Conservation (phyloP, 2,888 invertebrate species). For the Pyrgus malvae region DNA sequence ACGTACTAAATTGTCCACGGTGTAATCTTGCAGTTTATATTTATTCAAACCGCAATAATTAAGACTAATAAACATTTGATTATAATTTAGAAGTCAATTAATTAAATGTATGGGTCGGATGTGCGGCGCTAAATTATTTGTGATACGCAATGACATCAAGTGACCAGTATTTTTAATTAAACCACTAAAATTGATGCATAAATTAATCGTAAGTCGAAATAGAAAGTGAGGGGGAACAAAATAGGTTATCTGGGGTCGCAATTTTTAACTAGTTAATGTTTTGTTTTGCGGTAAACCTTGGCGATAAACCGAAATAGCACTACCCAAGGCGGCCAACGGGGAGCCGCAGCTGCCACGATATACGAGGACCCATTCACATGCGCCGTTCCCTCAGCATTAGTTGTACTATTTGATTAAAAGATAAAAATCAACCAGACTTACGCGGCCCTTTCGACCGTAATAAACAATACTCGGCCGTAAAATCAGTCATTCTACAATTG, state of each 20-base stretch:
- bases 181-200: background rate
- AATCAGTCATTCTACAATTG: conserved; percentile 16
- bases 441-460: conserved; percentile 2
- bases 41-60: conserved; percentile 1
- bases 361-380: conserved; percentile 13
- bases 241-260: background rate
- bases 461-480: conserved; percentile 12
- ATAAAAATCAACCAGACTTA: conserved; percentile 18
- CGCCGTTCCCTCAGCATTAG: conserved; percentile 11
- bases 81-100: background rate
- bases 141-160: too few species aligned
- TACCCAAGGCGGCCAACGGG: conserved; percentile 16
- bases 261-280: conserved; percentile 2
- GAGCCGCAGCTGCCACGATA: conserved; percentile 18
- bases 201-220: background rate
- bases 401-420: conserved; percentile 37
- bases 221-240: background rate
- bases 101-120: background rate
- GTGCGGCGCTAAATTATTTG: background rate
- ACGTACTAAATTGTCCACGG: conserved; percentile 4
- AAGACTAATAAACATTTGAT: background rate
- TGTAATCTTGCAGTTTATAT: background rate
- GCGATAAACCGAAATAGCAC: conserved; percentile 20
- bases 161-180: too few species aligned
- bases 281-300: background rate